These are phyloP conservation scores for Meliscaeva auricollis DNA, from an alignment of 2,888 invertebrate genomes.

Conservation along the genomic window DNA sequence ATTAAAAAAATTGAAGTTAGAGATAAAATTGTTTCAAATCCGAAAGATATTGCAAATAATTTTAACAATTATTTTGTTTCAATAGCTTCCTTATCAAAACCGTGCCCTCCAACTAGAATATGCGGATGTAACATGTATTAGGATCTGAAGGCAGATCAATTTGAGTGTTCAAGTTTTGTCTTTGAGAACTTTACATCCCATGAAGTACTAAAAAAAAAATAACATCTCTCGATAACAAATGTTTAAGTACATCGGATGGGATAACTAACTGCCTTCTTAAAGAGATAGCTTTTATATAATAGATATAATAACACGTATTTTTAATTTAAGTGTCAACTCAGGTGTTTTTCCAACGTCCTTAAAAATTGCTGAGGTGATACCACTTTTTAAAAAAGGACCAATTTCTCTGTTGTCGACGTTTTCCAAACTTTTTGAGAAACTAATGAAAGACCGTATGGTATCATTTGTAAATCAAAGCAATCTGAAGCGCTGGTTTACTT, in stretches of 20 bases:
- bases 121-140: no score
- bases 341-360: neutral
- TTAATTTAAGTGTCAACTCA: neutral
- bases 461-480: constrained; percentile 32
- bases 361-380: neutral
- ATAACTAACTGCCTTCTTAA: neutral
- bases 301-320: neutral
- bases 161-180: no score
- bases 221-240: neutral
- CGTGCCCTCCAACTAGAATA: no score
- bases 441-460: neutral
- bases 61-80: constrained; percentile 17
- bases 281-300: neutral
- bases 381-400: constrained; percentile 1
- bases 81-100: neutral
- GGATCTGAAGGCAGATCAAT: no score
- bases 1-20: neutral
- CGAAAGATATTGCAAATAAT: neutral
- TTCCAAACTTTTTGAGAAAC: neutral
- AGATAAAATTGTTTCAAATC: neutral
- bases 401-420: no score
- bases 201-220: no score
- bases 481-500: no score
- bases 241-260: constrained; percentile 1
- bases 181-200: no score